phyloP scores from a whole-genome alignment of 2,888 invertebrate genomes.

The Nomada ferruginata region DNA sequence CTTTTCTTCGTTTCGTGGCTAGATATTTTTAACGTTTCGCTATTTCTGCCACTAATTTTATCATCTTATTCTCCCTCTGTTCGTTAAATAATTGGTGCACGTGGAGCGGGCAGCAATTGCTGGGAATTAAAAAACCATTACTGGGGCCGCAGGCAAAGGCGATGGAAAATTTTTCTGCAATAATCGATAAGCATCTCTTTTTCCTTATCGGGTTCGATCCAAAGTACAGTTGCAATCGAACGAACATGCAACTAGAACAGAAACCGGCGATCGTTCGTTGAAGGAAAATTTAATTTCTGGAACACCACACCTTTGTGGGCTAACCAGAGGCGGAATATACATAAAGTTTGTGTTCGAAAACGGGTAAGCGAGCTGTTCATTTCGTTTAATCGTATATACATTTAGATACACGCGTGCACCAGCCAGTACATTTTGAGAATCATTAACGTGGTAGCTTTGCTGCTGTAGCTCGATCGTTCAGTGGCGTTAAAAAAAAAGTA shows the following conservation, averaged over 20 bases:
- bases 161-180: neutral
- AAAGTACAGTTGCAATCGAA: neutral
- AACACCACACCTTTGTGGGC: neutral
- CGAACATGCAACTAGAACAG: neutral
- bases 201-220: neutral
- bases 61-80: neutral
- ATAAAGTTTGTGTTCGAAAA: neutral
- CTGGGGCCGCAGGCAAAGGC: neutral
- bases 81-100: neutral
- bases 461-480: neutral
- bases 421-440: conserved; percentile 1
- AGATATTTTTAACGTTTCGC: conserved; percentile 10
- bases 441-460: neutral
- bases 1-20: conserved; percentile 6
- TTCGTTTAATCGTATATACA: neutral
- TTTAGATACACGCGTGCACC: too few species aligned
- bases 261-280: neutral
- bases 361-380: neutral
- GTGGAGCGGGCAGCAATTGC: neutral
- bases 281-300: neutral
- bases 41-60: neutral
- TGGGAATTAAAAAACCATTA: neutral
- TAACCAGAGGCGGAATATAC: neutral
- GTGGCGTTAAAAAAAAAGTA: conserved; percentile 10
- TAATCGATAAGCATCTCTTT: neutral